Percentiles rank a stretch among this genome's conserved stretches.
These are phyloP conservation scores for Dasyornis broadbenti DNA, from an alignment of 2,113 vertebrate genomes.

Conservation along the genomic window DNA sequence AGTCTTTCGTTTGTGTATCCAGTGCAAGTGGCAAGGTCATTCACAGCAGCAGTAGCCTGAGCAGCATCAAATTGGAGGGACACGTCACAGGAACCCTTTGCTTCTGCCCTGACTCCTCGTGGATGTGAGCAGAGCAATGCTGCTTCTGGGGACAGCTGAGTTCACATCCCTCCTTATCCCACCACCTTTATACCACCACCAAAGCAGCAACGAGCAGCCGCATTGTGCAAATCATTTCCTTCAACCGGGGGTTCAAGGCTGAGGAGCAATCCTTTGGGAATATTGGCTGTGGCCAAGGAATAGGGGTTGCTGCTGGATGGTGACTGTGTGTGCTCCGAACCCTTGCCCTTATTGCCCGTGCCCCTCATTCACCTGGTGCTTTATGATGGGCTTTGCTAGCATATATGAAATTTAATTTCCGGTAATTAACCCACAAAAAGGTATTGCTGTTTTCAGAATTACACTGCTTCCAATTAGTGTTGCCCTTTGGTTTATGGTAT, in stretches of 20 bases:
- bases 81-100: neutral
- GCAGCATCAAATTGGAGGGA: neutral
- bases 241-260: neutral
- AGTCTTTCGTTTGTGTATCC: neutral
- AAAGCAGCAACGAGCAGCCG: neutral
- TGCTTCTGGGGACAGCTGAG: neutral
- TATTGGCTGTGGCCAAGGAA: neutral
- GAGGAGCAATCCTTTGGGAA: neutral
- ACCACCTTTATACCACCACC: neutral
- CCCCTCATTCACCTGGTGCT: constrained; percentile 10
- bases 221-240: accelerated
- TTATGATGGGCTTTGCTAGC: constrained; percentile 52
- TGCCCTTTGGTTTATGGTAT: constrained; percentile 83
- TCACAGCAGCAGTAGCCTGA: neutral
- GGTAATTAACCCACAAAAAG: constrained; percentile 45
- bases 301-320: neutral
- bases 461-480: constrained; percentile 24
- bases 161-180: neutral
- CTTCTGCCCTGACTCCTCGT: neutral
- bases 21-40: neutral
- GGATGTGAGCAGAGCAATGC: accelerated
- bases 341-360: neutral
- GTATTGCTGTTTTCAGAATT: constrained; percentile 49
- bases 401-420: constrained; percentile 64
- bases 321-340: neutral